Evolutionary conservation across 1,140 invertebrate species (phyloP).

Genomic region (Patella vulgata): DNA sequence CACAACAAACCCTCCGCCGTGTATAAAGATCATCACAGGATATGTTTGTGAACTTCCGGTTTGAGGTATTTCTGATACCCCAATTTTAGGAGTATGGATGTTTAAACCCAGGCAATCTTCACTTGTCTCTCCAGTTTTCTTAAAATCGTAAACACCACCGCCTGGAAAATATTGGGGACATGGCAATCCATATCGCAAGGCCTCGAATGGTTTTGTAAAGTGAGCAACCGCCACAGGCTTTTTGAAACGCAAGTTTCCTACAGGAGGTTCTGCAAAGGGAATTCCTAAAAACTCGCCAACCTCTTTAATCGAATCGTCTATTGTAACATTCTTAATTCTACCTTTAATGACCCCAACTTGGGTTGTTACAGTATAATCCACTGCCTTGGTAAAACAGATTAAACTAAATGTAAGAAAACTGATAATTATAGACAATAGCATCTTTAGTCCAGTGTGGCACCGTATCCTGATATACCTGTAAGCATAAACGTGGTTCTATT

Average conservation of each 20-base stretch:
- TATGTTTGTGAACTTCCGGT: background rate
- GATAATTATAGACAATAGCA: too few species aligned
- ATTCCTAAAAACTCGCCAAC: conserved; percentile 89
- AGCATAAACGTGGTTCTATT: too few species aligned
- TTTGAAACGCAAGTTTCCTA: conserved; percentile 81
- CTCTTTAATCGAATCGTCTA: conserved; percentile 70
- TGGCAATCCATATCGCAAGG: conserved; percentile 81
- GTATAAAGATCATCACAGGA: conserved; percentile 93
- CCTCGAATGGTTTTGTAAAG: conserved; percentile 79
- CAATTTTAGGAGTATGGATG: conserved; percentile 82
- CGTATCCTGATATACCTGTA: too few species aligned
- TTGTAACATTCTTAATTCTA: background rate
- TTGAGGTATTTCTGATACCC: too few species aligned
- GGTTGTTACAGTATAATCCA: conserved; percentile 7
- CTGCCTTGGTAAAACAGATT: too few species aligned
- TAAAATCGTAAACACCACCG: too few species aligned
- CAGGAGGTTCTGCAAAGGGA: conserved; percentile 89
- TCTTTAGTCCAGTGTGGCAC: too few species aligned
- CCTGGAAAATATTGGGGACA: conserved; percentile 82
- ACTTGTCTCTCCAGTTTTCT: conserved; percentile 14
- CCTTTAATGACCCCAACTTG: conserved; percentile 13
- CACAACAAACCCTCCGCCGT: conserved; percentile 90
- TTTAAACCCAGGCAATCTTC: conserved; percentile 97
- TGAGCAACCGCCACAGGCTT: conserved; percentile 76
- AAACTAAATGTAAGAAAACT: too few species aligned